Evolutionary conservation across 1,140 invertebrate species (phyloP), one percentile per base, ranked within the genome.

Genomic region (Proales similis): DNA sequence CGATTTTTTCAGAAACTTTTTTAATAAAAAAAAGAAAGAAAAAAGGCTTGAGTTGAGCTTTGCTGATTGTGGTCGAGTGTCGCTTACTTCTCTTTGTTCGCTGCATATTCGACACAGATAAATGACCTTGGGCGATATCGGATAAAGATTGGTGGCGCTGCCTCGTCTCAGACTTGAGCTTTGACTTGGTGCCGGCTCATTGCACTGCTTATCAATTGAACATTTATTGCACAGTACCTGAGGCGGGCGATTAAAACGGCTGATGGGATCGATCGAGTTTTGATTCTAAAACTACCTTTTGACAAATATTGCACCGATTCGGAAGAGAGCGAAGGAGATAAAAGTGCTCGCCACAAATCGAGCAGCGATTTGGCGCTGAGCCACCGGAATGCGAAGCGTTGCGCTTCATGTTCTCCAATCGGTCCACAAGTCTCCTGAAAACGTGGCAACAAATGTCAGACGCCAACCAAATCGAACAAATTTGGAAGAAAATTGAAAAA

Each of bases 51-150:
- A 38, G 14, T 7, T 11, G 17, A 36, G 42, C n/a, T n/a, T 22
- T 38, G 3, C 0, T 17, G 27, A 5, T 47, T n/a, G 32, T 29
- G 17, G 6, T 27, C 2, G 14, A 7, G 20, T 29, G 32, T 49
- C 0, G 12, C 5, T 33, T 53, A 53, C 48, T 27, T 57, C 51
- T 57, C 51, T 57, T 14, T 57, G 51, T 24, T 57, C 51, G 20
- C 51, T 57, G 17, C 51, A 57, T 42, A 57, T 57, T 57, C 51
- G 20, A 26, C 51, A 57, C 20, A 57, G 45, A 57, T 57, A 57
- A 42, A 57, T 42, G 27, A 20, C 17, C 38, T 42, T 57, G 39
- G 5, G 33, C 22, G 24, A 30, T 42, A 57, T 11, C 45, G 7
- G 51, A 57, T 14, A 53, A n/a, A 36, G n/a, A 26, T 30, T 57